phyloP scores from a whole-genome alignment of 2,113 vertebrate genomes.

The Dipodomys ordii region DNA sequence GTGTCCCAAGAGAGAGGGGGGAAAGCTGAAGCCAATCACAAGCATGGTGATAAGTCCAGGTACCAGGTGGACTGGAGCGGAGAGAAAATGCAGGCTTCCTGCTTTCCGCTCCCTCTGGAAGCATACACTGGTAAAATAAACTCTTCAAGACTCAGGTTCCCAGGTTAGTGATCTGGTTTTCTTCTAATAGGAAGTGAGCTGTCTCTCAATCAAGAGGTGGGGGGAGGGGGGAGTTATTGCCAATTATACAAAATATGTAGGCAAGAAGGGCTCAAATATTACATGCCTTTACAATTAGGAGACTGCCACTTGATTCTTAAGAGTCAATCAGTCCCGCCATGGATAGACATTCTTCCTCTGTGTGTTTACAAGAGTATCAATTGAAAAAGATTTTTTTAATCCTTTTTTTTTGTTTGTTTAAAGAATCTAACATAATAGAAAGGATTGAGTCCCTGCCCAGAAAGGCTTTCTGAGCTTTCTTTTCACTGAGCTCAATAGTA shows the following conservation, averaged over 20 bases:
- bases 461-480: constrained; percentile 70
- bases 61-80: constrained; percentile 77
- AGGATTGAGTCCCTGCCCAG: constrained; percentile 62
- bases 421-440: constrained; percentile 74
- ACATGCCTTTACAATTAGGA: constrained; percentile 57
- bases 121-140: constrained; percentile 70
- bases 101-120: constrained; percentile 73
- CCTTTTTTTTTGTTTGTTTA: constrained; percentile 63
- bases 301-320: constrained; percentile 59
- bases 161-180: constrained; percentile 80
- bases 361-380: constrained; percentile 78
- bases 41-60: constrained; percentile 66
- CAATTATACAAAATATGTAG: constrained; percentile 62
- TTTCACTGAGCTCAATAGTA: constrained; percentile 41
- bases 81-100: constrained; percentile 80
- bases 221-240: constrained; percentile 43
- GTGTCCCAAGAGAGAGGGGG: constrained; percentile 60
- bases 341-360: constrained; percentile 72
- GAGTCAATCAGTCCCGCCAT: constrained; percentile 61
- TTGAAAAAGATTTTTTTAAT: constrained; percentile 72
- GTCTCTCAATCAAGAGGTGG: constrained; percentile 59
- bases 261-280: constrained; percentile 23
- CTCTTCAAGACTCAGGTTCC: constrained; percentile 72
- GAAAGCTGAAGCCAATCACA: constrained; percentile 63
- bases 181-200: constrained; percentile 75